These are phyloP conservation scores for Paedocypris sp. DNA, from an alignment of 2,113 vertebrate genomes.

Conservation along the genomic window DNA sequence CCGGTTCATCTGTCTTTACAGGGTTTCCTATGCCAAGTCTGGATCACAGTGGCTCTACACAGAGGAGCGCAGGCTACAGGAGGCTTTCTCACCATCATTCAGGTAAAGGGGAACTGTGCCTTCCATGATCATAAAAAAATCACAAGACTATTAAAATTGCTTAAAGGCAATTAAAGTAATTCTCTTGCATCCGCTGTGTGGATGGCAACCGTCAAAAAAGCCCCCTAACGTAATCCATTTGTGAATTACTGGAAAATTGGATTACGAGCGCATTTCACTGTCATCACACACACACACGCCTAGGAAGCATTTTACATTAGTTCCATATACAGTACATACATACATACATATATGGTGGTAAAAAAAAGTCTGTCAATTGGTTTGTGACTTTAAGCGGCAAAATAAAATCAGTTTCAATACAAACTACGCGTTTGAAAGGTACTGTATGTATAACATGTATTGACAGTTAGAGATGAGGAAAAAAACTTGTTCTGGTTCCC, in stretches of 20 bases:
- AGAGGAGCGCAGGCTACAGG: not conserved
- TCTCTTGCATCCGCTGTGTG: not conserved
- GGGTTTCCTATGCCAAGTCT: not conserved
- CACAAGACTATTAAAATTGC: slow-evolving; percentile 22
- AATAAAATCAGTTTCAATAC: too few relatives aligned
- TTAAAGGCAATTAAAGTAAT: slow-evolving; percentile 31
- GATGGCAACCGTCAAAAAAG: slow-evolving; percentile 18
- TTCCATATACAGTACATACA: too few relatives aligned
- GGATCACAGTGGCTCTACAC: not conserved
- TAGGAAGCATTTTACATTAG: too few relatives aligned
- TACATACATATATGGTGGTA: too few relatives aligned
- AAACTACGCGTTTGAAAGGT: too few relatives aligned
- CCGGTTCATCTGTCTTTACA: slow-evolving; percentile 15
- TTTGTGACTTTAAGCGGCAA: too few relatives aligned
- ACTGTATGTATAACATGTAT: too few relatives aligned
- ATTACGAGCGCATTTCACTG: slow-evolving; percentile 26
- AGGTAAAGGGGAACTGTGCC: not conserved
- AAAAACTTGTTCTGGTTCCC: too few relatives aligned
- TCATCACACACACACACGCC: too few relatives aligned
- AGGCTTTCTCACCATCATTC: not conserved
- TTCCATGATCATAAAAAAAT: slow-evolving; percentile 27
- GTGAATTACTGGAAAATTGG: slow-evolving; percentile 12
- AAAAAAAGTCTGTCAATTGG: too few relatives aligned
- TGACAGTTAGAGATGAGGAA: too few relatives aligned
- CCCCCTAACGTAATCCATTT: not conserved